phyloP scores from a whole-genome alignment of 2,888 invertebrate species.

The Amblyjoppa proteus region DNA sequence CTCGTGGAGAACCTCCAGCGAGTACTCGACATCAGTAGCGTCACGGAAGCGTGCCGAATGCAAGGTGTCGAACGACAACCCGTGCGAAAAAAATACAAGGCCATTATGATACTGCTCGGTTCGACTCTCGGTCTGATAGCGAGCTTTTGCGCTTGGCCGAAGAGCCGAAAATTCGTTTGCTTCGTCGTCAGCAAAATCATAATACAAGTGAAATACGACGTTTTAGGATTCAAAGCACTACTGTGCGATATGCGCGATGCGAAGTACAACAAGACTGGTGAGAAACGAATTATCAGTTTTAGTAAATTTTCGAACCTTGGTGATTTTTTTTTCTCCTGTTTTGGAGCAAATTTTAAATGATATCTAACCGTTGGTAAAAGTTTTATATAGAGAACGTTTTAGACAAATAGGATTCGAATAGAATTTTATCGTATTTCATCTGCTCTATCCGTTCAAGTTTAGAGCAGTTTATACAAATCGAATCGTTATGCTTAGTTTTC shows the following conservation, averaged over 20 bases:
- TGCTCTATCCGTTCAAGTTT: too few species aligned
- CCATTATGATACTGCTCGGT: conserved; percentile 68
- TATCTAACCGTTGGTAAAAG: too few species aligned
- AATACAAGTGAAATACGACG: conserved; percentile 85
- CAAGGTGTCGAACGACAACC: conserved; percentile 36
- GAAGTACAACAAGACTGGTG: conserved; percentile 87
- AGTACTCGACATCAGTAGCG: conserved; percentile 6
- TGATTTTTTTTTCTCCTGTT: too few species aligned
- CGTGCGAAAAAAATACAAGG: conserved; percentile 58
- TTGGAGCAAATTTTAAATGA: too few species aligned
- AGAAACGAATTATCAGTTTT: conserved; percentile 64
- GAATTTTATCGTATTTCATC: too few species aligned
- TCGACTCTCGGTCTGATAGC: conserved; percentile 68
- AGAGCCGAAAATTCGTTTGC: conserved; percentile 86
- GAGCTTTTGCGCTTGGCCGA: conserved; percentile 67
- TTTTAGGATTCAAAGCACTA: conserved; percentile 87
- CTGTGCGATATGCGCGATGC: conserved; percentile 88
- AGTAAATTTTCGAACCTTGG: too few species aligned
- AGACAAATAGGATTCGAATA: too few species aligned
- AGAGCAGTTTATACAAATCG: too few species aligned
- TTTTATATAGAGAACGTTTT: too few species aligned
- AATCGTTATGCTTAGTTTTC: too few species aligned
- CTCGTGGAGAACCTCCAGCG: neutral
- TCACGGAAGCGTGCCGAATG: conserved; percentile 53
- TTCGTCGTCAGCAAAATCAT: conserved; percentile 84